phyloP scores from a whole-genome alignment of 2,888 invertebrate genomes.

The Sthenelais limicola region DNA sequence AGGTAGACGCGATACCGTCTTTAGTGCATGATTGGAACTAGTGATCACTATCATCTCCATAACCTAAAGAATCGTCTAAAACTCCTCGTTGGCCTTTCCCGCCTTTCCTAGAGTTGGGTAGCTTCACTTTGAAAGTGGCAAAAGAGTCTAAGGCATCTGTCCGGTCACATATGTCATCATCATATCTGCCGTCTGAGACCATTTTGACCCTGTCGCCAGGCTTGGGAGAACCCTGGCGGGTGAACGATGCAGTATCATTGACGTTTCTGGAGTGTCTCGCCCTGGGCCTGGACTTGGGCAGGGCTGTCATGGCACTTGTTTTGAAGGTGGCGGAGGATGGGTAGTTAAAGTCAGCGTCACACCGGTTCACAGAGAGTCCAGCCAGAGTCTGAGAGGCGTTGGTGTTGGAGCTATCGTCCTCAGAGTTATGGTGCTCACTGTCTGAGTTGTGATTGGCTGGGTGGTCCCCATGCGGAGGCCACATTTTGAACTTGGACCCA shows the following conservation, averaged over 20 bases:
- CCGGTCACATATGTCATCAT: conserved; percentile 26
- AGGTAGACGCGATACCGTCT: too few relatives aligned
- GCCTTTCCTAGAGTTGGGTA: background rate
- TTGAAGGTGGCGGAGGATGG: conserved; percentile 16
- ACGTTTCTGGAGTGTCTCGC: background rate
- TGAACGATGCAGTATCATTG: conserved; percentile 18
- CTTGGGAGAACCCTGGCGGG: background rate
- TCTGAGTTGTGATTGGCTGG: background rate
- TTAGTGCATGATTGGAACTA: too few relatives aligned
- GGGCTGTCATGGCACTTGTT: conserved; percentile 14
- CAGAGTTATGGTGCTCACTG: background rate
- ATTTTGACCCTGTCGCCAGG: conserved; percentile 3
- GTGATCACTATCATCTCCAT: conserved; percentile 31
- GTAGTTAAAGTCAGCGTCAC: conserved; percentile 1
- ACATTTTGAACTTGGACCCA: conserved; percentile 36
- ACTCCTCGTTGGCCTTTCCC: background rate
- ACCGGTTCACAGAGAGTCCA: background rate
- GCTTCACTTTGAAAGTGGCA: conserved; percentile 22
- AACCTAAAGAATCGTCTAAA: conserved; percentile 7
- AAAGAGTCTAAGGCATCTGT: conserved; percentile 36
- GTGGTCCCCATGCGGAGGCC: conserved; percentile 8
- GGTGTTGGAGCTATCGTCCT: background rate
- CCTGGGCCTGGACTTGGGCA: background rate
- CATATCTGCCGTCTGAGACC: background rate
- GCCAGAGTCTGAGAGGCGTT: background rate